These are phyloP conservation scores for Bombus difficillimus DNA, from an alignment of 1,140 invertebrate species.

Conservation along the genomic window DNA sequence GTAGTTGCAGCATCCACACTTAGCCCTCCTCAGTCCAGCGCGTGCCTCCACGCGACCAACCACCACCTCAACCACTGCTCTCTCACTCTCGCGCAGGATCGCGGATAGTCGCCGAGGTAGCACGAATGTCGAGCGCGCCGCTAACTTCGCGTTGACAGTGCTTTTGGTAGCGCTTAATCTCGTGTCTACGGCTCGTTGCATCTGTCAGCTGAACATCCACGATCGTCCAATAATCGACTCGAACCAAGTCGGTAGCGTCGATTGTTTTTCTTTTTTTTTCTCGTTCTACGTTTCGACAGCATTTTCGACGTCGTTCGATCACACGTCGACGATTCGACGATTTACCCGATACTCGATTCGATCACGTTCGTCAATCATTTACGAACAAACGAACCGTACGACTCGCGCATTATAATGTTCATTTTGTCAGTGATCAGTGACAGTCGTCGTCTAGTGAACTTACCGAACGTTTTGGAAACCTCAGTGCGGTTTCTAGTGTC, in stretches of 20 bases:
- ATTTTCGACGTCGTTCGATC: not conserved
- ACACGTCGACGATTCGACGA: not conserved
- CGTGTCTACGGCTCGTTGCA: not conserved
- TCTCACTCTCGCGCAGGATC: conserved; percentile 70
- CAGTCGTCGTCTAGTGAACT: not conserved
- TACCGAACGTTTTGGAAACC: not conserved
- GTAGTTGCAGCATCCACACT: conserved; percentile 82
- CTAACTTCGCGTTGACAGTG: conserved; percentile 55
- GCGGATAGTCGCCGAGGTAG: conserved; percentile 41
- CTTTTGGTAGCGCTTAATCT: conserved; percentile 42
- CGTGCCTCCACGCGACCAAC: conserved; percentile 83
- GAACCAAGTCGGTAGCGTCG: too few species aligned
- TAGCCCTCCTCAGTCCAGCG: conserved; percentile 81
- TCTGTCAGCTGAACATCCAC: not conserved
- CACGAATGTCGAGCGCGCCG: conserved; percentile 38
- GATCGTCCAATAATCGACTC: not conserved
- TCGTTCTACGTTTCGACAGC: not conserved
- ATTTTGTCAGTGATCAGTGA: conserved; percentile 18
- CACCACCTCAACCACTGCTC: conserved; percentile 80
- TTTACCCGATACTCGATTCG: not conserved
- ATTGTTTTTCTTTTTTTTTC: not conserved
- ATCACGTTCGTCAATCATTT: too few species aligned
- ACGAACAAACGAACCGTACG: too few species aligned
- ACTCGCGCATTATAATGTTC: too few species aligned
- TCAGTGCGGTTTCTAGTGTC: conserved; percentile 4